Percentiles rank a stretch among this genome's conserved stretches.
Evolutionary conservation across 2,113 vertebrate genomes (phyloP).

Genomic region (Solea solea): DNA sequence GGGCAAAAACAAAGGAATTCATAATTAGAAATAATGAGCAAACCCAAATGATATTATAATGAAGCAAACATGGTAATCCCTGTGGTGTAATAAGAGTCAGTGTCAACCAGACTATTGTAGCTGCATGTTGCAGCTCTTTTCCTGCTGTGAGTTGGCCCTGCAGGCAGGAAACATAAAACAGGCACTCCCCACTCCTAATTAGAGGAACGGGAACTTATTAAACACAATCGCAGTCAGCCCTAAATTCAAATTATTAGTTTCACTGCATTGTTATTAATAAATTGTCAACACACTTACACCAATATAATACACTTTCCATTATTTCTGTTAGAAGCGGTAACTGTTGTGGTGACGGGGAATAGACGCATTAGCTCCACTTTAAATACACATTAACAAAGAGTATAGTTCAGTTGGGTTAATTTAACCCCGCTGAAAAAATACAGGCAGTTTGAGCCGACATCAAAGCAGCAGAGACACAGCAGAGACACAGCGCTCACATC

Average conservation of each 20-base stretch:
- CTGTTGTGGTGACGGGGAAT: not conserved
- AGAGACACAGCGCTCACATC: conserved; percentile 61
- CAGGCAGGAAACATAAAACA: conserved; percentile 62
- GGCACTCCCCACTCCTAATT: conserved; percentile 60
- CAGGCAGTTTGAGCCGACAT: conserved; percentile 54
- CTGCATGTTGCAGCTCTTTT: conserved; percentile 55
- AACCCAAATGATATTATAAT: conserved; percentile 67
- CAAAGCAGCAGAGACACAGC: conserved; percentile 67
- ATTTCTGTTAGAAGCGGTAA: not conserved
- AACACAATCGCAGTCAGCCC: conserved; percentile 70
- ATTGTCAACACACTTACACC: conserved; percentile 40
- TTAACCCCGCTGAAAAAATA: conserved; percentile 29
- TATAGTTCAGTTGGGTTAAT: conserved; percentile 26
- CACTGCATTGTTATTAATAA: conserved; percentile 61
- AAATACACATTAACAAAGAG: conserved; percentile 25
- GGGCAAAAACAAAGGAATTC: conserved; percentile 64
- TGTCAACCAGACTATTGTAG: conserved; percentile 65
- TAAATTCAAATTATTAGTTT: conserved; percentile 70
- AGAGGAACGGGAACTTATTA: conserved; percentile 70
- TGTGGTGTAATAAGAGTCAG: conserved; percentile 58
- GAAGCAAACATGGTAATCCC: conserved; percentile 65
- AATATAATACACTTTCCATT: conserved; percentile 6
- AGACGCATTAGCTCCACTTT: conserved; percentile 15
- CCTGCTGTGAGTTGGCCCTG: conserved; percentile 64
- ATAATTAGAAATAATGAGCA: conserved; percentile 68